Percentiles rank a stretch among this genome's conserved stretches.
These are phyloP conservation scores for Periplaneta americana DNA, from an alignment of 1,140 invertebrate genomes.

Conservation along the genomic window DNA sequence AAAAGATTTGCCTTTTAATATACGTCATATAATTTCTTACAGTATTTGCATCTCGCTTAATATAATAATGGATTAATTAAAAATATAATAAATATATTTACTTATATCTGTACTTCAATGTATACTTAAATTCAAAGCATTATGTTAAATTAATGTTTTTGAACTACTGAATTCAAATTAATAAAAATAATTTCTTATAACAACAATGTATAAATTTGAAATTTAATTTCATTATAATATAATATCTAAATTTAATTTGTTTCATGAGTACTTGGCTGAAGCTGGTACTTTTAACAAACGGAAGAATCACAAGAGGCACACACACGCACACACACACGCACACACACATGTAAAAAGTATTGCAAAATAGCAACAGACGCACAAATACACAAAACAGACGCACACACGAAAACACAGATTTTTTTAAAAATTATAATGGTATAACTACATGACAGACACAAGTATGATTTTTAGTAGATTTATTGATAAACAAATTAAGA, in stretches of 20 bases:
- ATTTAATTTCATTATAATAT: too few relatives aligned
- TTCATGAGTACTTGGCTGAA: background rate
- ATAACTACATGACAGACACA: slow-evolving; percentile 48
- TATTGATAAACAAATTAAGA: background rate
- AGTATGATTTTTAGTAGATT: slow-evolving; percentile 28
- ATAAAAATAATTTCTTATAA: too few relatives aligned
- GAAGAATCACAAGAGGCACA: slow-evolving; percentile 18
- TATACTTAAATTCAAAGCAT: too few relatives aligned
- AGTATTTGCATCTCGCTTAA: too few relatives aligned
- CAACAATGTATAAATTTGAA: too few relatives aligned
- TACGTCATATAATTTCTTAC: too few relatives aligned
- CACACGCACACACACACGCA: slow-evolving; percentile 10
- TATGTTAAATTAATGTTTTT: too few relatives aligned
- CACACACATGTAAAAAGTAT: slow-evolving; percentile 5
- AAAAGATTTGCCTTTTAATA: too few relatives aligned
- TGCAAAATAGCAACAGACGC: background rate
- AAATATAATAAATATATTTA: too few relatives aligned
- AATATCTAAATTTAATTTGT: background rate
- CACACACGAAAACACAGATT: slow-evolving; percentile 36
- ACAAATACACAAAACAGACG: slow-evolving; percentile 6
- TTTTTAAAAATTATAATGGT: slow-evolving; percentile 41
- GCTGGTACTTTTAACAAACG: slow-evolving; percentile 11
- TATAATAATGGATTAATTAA: too few relatives aligned
- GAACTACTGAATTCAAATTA: too few relatives aligned
- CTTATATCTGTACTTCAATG: too few relatives aligned